These are phyloP conservation scores for Pipistrellus pipistrellus DNA, from an alignment of 2,797 vertebrate genomes.

Conservation along the genomic window DNA sequence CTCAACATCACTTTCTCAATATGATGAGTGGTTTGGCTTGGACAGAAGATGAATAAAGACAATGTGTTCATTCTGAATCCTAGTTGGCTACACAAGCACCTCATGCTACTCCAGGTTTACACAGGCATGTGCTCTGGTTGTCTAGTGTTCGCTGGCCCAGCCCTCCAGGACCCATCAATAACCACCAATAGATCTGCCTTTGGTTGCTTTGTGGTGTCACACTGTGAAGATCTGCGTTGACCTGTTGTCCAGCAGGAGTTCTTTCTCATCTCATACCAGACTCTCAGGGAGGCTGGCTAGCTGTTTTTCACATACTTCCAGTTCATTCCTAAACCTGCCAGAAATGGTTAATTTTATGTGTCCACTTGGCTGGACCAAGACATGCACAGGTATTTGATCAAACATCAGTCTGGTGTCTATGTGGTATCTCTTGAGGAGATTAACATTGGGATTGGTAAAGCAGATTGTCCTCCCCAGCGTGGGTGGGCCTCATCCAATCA, in stretches of 20 bases:
- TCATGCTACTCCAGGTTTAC: neutral
- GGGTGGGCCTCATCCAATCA: neutral
- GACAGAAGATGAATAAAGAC: neutral
- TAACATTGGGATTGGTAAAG: neutral
- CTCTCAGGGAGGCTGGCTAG: neutral
- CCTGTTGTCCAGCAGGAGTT: neutral
- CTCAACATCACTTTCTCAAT: neutral
- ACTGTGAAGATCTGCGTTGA: neutral
- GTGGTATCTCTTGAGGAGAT: neutral
- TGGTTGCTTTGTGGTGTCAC: neutral
- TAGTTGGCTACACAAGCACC: neutral
- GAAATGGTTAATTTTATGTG: neutral
- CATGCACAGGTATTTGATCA: neutral
- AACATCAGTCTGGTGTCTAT: neutral
- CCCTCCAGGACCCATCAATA: fast-evolving
- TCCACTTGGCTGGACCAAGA: neutral
- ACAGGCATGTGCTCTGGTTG: neutral
- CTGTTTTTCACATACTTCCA: neutral
- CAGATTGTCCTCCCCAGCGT: neutral
- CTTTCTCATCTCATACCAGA: neutral
- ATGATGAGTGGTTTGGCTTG: neutral
- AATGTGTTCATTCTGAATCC: neutral
- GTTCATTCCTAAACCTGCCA: neutral
- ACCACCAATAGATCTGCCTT: neutral
- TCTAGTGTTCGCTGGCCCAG: neutral